Conservation (phyloP, 2,797 vertebrate genomes). For the Falco cherrug region DNA sequence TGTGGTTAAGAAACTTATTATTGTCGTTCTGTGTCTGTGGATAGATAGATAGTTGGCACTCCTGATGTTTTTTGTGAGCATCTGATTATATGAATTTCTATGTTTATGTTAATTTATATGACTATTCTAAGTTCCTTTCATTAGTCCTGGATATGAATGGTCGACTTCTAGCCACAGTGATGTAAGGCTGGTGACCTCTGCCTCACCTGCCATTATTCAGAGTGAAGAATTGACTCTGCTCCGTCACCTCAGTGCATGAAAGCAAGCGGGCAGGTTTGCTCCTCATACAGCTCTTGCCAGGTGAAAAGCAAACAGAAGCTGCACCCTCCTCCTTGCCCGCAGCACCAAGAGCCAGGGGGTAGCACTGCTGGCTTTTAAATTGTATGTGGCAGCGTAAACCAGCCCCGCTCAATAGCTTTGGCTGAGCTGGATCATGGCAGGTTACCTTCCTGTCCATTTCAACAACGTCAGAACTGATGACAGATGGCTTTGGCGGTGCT, state of each 20-base stretch:
- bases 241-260: background rate
- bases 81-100: background rate
- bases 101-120: background rate
- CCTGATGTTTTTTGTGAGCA: background rate
- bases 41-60: background rate
- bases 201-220: background rate
- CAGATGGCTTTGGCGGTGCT: background rate
- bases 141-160: background rate
- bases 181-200: background rate
- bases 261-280: background rate
- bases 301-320: background rate
- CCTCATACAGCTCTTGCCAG: background rate
- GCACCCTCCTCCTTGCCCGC: background rate
- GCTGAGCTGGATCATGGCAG: rapidly evolving
- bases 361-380: background rate
- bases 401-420: background rate
- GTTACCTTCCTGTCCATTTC: background rate
- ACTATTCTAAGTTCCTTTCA: background rate
- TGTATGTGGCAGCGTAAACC: background rate
- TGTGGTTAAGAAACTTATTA: background rate
- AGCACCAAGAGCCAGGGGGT: background rate
- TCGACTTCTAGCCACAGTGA: rapidly evolving
- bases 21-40: background rate
- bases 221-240: background rate
- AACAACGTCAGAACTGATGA: background rate